Percentiles rank a stretch among this genome's conserved stretches.
Evolutionary conservation across 2,797 vertebrate genomes (phyloP).

Genomic region (Heterohyrax brucei): DNA sequence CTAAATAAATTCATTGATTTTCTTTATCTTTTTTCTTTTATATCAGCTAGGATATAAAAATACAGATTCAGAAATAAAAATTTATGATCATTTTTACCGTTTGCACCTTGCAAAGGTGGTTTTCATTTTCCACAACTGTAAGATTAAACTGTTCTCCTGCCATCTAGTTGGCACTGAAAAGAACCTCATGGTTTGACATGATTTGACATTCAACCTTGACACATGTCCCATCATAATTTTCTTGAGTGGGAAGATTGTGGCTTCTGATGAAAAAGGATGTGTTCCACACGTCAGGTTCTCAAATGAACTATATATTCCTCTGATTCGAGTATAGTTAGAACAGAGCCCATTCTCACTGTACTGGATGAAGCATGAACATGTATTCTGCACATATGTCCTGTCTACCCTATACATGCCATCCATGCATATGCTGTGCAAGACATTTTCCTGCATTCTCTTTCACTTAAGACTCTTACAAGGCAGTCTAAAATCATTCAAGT

Average conservation of each 20-base stretch:
- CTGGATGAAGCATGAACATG: background rate
- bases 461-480: background rate
- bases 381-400: background rate
- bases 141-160: background rate
- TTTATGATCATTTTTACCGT: background rate
- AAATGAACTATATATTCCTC: background rate
- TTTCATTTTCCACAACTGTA: constrained; percentile 4
- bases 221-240: background rate
- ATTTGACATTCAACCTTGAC: background rate
- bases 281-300: background rate
- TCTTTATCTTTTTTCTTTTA: constrained; percentile 6
- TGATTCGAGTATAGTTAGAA: background rate
- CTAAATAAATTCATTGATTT: background rate
- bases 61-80: background rate
- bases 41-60: background rate
- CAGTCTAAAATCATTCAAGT: background rate
- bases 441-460: background rate
- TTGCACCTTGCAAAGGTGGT: background rate
- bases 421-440: background rate
- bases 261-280: background rate
- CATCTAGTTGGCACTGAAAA: background rate
- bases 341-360: background rate
- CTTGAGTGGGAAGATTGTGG: background rate
- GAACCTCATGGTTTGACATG: background rate
- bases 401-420: background rate